These are phyloP conservation scores for Oeneis ivallda DNA, from an alignment of 2,888 invertebrate species.

Conservation along the genomic window DNA sequence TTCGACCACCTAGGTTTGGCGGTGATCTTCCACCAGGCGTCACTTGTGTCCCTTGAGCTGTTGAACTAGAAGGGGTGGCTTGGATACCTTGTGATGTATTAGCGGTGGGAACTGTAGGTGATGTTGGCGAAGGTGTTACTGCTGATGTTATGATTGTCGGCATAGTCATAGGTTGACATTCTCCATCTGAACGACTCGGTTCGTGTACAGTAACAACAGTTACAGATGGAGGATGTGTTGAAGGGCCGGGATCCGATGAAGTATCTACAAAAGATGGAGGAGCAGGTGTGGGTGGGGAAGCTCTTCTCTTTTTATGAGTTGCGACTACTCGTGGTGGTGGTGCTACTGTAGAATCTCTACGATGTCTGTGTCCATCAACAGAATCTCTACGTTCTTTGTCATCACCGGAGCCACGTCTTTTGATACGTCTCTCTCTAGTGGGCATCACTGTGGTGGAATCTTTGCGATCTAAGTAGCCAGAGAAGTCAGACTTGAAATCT, in stretches of 20 bases:
- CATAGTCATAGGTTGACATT: constrained; percentile 82
- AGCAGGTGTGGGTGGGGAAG: constrained; percentile 69
- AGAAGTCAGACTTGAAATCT: constrained; percentile 87
- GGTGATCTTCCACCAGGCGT: constrained; percentile 67
- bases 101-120: constrained; percentile 82
- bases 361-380: constrained; percentile 85
- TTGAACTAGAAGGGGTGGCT: constrained; percentile 51
- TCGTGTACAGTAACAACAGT: constrained; percentile 74
- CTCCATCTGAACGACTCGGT: constrained; percentile 82
- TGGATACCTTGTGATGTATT: constrained; percentile 57
- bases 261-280: constrained; percentile 80
- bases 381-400: constrained; percentile 84
- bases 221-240: constrained; percentile 69
- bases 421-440: constrained; percentile 70
- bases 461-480: constrained; percentile 86
- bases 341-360: constrained; percentile 85
- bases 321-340: constrained; percentile 84
- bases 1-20: constrained; percentile 81
- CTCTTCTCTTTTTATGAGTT: constrained; percentile 81
- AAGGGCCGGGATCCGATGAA: constrained; percentile 86
- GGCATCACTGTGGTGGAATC: constrained; percentile 83
- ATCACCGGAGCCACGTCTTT: constrained; percentile 84
- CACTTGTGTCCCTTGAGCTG: constrained; percentile 50
- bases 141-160: constrained; percentile 92
- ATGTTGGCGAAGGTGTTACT: constrained; percentile 91